Base-by-base conservation (phyloP, 2,797 vertebrate genomes). In the Furcifer pardalis region DNA sequence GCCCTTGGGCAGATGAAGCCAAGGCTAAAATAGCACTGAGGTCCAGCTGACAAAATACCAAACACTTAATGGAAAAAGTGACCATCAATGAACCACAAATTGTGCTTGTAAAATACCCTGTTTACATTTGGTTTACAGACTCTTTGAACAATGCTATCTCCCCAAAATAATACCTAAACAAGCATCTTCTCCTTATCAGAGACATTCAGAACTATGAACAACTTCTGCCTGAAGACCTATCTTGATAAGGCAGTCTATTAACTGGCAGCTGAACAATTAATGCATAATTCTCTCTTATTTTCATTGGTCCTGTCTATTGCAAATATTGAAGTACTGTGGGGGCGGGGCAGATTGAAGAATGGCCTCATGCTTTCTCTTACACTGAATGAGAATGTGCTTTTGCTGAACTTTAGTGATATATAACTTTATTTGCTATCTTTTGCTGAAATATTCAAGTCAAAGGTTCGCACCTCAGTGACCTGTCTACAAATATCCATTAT, bases 91-190 rank as follows among this genome's bases (percentile, higher is more conserved):
- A 90, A 89, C 84, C 56, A 8, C 81, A 85, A 80, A 88, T 88
- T 91, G 91, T 94, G 92, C 92, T 94, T 92, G 89, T 90, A 83
- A 87, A 85, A 78, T 74, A 91, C 83, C 85, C 74, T 71, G 83
- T 83, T 85, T 90, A 89, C 56, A 52, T 90, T 92, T 88, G 87
- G 77, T 82, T 89, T 86, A 79, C 81, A 87, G 84, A 87, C 84
- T 68, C 84, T 88, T 72, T 87, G 59, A 90, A 88, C 85, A 77
- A 88, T 84, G 81, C 75, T 80, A 75, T 74, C 79, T 30, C 8
- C 82, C 88, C 62, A 72, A 90, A 80, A 76, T 56, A 80, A 75
- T 52, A 86, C 81, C 81, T 88, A 75, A 92, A 91, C 89, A 10
- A 93, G 83, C 85, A 91, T 88, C 81, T 83, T 87, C 69, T 87